Base-by-base conservation (phyloP, 2,888 invertebrate genomes). In the Drosophila kambysellisi region DNA sequence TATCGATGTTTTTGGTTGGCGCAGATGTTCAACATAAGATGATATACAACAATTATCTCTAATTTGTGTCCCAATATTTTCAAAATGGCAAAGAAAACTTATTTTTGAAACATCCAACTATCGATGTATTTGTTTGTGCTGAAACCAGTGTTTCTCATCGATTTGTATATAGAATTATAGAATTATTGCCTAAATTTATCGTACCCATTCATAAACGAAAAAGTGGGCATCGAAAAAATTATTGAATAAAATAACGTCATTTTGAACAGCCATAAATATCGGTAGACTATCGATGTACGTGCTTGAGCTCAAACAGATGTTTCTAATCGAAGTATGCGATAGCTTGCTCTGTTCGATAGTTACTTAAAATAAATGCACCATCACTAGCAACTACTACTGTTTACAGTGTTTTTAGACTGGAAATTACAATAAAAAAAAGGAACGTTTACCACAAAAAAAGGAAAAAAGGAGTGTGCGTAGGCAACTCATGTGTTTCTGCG, bases 381-480 rank as follows among this genome's bases (percentile, higher is more conserved):
- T 43, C 72, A 30, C 64, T 60, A 65, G 43, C 35, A 43, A 54
- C 50, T 77, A 35, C 66, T 79, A 79, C 66, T 82, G 82, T 82
- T 79, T 82, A 79, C 66, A 62, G 53, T 70, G 61, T 56, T 70
- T 52, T 69, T 46, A 30, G 33, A n/a, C 43, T 53, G 20, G 15
- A 54, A 61, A 54, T 59, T 35, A 56, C 43, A 41, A 17, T 29
- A 56, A 72, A 52, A 63, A 25, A 25, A 65, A 15, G 4, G 41
- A 33, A 64, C 25, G 25, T 48, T 43, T 32, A 4, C n/a, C 30
- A 46, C 33, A 37, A 25, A 7, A 43, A 35, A 43, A 35, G 32
- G 30, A 15, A 25, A 8, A 50, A 15, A 12, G 25, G n/a, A 30
- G 50, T 43, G 65, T 53, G 68, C 9, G 25, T n/a, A 54, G 29